Conservation (phyloP, 2,888 invertebrate genomes). For the Papilio protenor region DNA sequence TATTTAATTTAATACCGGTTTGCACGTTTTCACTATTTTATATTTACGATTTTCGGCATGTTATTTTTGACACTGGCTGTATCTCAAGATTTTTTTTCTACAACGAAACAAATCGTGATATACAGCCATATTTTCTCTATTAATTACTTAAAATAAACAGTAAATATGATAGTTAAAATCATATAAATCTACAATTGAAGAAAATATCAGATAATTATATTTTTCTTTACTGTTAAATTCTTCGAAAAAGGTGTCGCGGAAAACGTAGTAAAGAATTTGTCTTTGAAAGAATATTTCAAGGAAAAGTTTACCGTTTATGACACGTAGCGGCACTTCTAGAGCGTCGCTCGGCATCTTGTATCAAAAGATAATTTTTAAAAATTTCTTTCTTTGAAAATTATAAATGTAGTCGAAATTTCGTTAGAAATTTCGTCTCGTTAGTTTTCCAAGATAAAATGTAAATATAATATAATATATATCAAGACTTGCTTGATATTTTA, state of each 20-base stretch:
- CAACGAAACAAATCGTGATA: too few relatives aligned
- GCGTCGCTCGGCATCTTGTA: neutral
- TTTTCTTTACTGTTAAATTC: neutral
- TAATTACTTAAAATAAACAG: too few relatives aligned
- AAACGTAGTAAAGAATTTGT: neutral
- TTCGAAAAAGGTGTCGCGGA: neutral
- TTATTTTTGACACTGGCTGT: too few relatives aligned
- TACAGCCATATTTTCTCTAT: too few relatives aligned
- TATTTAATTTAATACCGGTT: too few relatives aligned
- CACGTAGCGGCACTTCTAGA: slow-evolving; percentile 2
- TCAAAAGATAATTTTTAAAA: slow-evolving; percentile 9
- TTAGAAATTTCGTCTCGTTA: slow-evolving; percentile 10
- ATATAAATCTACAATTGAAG: neutral
- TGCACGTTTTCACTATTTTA: too few relatives aligned
- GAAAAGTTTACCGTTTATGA: slow-evolving; percentile 6
- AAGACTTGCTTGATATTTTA: neutral
- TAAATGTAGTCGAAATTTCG: neutral
- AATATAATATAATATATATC: neutral
- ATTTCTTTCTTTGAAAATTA: slow-evolving; percentile 6
- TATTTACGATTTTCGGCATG: too few relatives aligned
- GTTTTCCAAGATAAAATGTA: neutral
- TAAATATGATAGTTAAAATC: too few relatives aligned
- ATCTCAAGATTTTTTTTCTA: too few relatives aligned
- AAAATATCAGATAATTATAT: neutral
- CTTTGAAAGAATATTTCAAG: slow-evolving; percentile 17